These are phyloP conservation scores for Terebella lapidaria DNA, from an alignment of 2,888 invertebrate species.

Conservation along the genomic window DNA sequence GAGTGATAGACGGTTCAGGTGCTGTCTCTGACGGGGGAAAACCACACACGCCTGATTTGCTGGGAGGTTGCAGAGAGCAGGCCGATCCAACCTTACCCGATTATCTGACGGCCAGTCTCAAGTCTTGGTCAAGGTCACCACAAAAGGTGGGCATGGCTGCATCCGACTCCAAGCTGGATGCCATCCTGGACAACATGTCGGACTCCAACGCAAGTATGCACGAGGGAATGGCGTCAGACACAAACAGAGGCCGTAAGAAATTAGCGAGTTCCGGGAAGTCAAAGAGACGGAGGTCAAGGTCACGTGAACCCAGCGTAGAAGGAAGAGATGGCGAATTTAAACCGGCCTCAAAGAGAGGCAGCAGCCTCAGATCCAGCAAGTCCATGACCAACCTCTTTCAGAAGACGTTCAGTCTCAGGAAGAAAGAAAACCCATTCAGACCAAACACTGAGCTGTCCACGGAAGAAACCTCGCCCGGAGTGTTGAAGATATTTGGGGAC, in stretches of 20 bases:
- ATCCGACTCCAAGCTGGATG: neutral
- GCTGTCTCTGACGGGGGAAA: neutral
- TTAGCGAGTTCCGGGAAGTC: no score
- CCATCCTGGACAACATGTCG: neutral
- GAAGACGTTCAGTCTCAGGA: constrained; percentile 13
- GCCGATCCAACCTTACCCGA: neutral
- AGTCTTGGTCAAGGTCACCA: neutral
- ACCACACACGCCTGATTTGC: neutral
- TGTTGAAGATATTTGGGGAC: constrained; percentile 42
- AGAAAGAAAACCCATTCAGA: neutral
- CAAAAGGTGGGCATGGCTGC: neutral
- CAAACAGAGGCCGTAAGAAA: neutral
- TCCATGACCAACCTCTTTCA: constrained; percentile 14
- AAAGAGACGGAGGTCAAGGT: neutral
- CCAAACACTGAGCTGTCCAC: constrained; percentile 33
- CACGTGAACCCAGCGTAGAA: neutral
- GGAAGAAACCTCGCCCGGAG: constrained; percentile 39
- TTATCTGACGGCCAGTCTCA: neutral
- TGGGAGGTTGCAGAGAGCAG: neutral
- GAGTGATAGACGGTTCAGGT: neutral
- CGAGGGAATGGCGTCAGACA: neutral
- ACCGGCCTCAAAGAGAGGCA: neutral
- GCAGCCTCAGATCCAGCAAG: constrained; percentile 7
- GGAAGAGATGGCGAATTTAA: neutral
- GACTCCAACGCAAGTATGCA: neutral